Evolutionary conservation across 2,113 vertebrate species (phyloP).

Genomic region (Rhabdomys dilectus): DNA sequence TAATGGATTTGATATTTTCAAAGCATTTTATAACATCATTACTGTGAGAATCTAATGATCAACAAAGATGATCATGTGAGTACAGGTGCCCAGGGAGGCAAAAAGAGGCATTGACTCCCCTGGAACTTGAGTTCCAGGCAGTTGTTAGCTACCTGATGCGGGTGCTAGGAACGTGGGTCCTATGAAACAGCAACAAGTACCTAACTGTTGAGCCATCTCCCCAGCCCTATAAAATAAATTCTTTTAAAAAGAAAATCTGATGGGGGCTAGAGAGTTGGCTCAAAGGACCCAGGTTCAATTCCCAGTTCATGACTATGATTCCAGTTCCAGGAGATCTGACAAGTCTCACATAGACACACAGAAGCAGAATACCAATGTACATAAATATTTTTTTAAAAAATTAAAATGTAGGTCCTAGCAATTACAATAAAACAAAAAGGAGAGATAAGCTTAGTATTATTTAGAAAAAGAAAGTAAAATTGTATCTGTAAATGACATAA

Average conservation of each 20-base stretch:
- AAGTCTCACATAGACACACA: not conserved
- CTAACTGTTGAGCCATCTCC: not conserved
- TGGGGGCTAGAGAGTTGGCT: not conserved
- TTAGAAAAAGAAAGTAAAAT: not conserved
- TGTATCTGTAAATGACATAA: not conserved
- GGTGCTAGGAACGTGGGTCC: not conserved
- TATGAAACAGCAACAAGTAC: not conserved
- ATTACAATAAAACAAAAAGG: not conserved
- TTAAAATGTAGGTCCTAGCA: not conserved
- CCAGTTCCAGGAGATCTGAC: not conserved
- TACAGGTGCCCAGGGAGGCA: not conserved
- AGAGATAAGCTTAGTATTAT: not conserved
- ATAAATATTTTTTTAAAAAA: not conserved
- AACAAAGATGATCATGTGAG: not conserved
- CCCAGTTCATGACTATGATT: not conserved
- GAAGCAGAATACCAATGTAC: not conserved
- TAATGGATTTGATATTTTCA: slow-evolving; percentile 54
- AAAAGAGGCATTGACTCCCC: not conserved
- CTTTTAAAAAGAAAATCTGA: not conserved
- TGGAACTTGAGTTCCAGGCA: not conserved
- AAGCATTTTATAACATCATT: not conserved
- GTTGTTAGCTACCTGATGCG: not conserved
- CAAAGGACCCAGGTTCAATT: not conserved
- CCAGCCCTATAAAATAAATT: not conserved
- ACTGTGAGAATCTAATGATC: slow-evolving; percentile 26